A percentile compares a stretch with the other conserved stretches of the same genome.
These are phyloP conservation scores for Xiphias gladius DNA, from an alignment of 2,113 vertebrate genomes.

Conservation along the genomic window DNA sequence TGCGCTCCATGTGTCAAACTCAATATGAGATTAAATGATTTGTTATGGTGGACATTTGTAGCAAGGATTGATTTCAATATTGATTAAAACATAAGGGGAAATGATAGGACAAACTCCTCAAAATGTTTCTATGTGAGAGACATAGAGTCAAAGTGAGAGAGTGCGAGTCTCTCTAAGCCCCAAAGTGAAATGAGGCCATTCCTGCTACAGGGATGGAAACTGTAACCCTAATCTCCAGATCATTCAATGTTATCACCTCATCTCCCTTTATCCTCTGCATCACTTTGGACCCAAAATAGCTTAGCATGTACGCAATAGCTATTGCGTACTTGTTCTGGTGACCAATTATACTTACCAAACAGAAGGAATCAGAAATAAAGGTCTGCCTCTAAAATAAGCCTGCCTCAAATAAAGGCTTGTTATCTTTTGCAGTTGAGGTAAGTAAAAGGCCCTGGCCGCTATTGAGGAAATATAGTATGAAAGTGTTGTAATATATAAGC, in stretches of 20 bases:
- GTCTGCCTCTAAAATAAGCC: too few species aligned
- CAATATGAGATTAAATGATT: not conserved
- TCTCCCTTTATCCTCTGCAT: slow-evolving; percentile 57
- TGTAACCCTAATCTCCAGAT: slow-evolving; percentile 74
- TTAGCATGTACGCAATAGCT: not conserved
- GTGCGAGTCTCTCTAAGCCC: slow-evolving; percentile 31
- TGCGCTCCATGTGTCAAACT: not conserved
- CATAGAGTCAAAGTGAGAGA: not conserved
- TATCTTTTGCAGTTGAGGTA: too few species aligned
- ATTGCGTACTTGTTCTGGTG: not conserved
- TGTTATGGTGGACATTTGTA: slow-evolving; percentile 11
- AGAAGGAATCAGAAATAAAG: too few species aligned
- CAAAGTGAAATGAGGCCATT: slow-evolving; percentile 62
- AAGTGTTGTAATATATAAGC: too few species aligned
- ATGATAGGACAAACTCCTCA: not conserved
- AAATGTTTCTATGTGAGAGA: not conserved
- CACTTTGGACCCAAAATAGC: slow-evolving; percentile 65
- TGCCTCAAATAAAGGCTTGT: too few species aligned
- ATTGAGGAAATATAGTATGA: too few species aligned
- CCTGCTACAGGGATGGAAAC: slow-evolving; percentile 71
- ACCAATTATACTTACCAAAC: too few species aligned
- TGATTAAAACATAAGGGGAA: not conserved
- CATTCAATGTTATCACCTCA: slow-evolving; percentile 62
- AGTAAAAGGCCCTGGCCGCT: too few species aligned
- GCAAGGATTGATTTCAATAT: not conserved